phyloP scores from a whole-genome alignment of 2,888 invertebrate genomes.

The Pollenia labialis region DNA sequence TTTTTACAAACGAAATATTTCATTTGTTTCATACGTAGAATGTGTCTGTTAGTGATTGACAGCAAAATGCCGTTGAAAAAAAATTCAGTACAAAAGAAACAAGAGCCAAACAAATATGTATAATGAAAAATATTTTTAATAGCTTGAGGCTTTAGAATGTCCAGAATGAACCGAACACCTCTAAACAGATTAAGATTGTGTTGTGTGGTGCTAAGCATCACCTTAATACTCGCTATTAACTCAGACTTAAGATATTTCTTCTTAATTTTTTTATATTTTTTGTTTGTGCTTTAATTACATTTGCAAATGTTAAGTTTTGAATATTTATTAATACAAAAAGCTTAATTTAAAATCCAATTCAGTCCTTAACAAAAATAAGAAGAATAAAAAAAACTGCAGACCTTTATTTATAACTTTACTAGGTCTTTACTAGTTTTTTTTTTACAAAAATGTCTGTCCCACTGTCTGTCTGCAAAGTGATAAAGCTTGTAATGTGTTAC shows the following conservation, averaged over 20 bases:
- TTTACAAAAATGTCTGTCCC: constrained; percentile 39
- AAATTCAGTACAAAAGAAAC: constrained; percentile 36
- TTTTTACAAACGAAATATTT: constrained; percentile 40
- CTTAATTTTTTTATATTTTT: constrained; percentile 11
- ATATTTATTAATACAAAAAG: constrained; percentile 46
- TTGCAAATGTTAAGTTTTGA: constrained; percentile 65
- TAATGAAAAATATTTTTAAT: constrained; percentile 64
- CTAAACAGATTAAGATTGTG: constrained; percentile 42
- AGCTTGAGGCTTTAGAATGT: constrained; percentile 54
- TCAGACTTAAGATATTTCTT: constrained; percentile 46
- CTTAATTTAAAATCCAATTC: constrained; percentile 46
- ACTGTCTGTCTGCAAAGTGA: constrained; percentile 64
- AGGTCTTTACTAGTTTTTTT: constrained; percentile 26
- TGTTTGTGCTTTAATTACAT: constrained; percentile 68
- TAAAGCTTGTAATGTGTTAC: constrained; percentile 71
- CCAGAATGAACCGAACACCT: constrained; percentile 23
- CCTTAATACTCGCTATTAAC: constrained; percentile 64
- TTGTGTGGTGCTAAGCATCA: constrained; percentile 54
- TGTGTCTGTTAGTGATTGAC: constrained; percentile 64
- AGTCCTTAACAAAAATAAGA: constrained; percentile 7
- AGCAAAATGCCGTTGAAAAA: constrained; percentile 63
- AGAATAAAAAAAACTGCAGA: not conserved
- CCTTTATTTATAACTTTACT: constrained; percentile 45
- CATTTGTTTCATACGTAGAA: constrained; percentile 27
- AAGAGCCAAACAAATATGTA: constrained; percentile 48